Conservation (phyloP, 2,888 invertebrate genomes). For the Drosophila pseudotalamancana region DNA sequence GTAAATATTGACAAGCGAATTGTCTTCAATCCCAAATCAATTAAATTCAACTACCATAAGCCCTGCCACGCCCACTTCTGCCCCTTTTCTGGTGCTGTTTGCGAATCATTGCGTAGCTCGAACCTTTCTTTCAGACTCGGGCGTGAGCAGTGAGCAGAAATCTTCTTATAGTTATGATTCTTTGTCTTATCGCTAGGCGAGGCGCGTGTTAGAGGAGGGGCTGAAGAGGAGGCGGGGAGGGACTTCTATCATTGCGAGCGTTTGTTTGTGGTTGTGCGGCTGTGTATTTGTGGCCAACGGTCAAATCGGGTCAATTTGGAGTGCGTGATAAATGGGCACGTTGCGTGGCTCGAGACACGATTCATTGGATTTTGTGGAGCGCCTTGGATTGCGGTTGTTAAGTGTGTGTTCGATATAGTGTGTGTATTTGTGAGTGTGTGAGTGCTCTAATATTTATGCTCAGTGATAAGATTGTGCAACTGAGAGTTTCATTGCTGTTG, state of each 20-base stretch:
- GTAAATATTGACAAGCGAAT: constrained; percentile 50
- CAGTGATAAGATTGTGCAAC: constrained; percentile 76
- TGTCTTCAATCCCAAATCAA: constrained; percentile 51
- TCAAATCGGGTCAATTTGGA: constrained; percentile 70
- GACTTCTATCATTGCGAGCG: constrained; percentile 32
- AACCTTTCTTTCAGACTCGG: not conserved
- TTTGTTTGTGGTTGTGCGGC: constrained; percentile 13
- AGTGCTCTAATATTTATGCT: constrained; percentile 66
- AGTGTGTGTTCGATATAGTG: constrained; percentile 6
- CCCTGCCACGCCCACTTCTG: not conserved
- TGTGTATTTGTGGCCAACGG: constrained; percentile 40
- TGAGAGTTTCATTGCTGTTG: constrained; percentile 42
- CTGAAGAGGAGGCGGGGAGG: not conserved
- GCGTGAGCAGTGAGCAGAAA: constrained; percentile 33
- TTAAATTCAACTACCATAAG: constrained; percentile 26
- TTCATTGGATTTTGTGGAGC: constrained; percentile 19
- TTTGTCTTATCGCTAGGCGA: constrained; percentile 50
- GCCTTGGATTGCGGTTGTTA: constrained; percentile 39
- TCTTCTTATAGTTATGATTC: constrained; percentile 41
- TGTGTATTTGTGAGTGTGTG: constrained; percentile 15
- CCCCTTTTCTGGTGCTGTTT: not conserved
- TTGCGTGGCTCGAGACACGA: constrained; percentile 67
- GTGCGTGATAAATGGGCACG: constrained; percentile 77
- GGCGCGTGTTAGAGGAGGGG: constrained; percentile 3
- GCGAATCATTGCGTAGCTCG: constrained; percentile 49